Evolutionary conservation across 2,797 vertebrate genomes (phyloP), one percentile per base, ranked within the genome.

Genomic region (Typhlichthys subterraneus): DNA sequence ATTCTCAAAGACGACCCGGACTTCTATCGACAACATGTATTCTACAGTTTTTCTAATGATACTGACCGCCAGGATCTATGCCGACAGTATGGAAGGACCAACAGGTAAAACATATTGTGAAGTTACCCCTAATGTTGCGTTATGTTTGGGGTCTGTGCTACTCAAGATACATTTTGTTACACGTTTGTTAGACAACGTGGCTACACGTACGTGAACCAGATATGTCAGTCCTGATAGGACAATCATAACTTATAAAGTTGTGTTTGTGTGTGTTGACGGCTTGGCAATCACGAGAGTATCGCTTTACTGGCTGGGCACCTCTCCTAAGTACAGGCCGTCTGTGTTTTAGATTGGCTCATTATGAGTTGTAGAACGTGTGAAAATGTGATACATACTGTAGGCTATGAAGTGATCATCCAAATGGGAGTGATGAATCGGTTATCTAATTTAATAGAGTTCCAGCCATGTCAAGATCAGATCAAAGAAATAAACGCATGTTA

Each of bases 31-130:
- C 67, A 85, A 75, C 54, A 93, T 92, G 92, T 57, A 77, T 63
- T 54, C 78, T 11, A 71, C 81, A 42, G 82, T 79, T 2, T 15
- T 92, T 72, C 76, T 93, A 13, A 76, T 92, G 85, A 66, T 92
- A 77, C 81, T 93, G 72, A 69, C 71, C 66, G 82, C 70, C 61
- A 76, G 86, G 80, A 82, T 91, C 80, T 86, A 68, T 73, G 89
- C 86, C n/a, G 92, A 93, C 51, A 88, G 79, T 50, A 83, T 87
- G 75, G 92, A 93, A 19, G 88, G 88, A 65, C 89, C 91, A 91
- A 91, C 92, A 93, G 91, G 92, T 93, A 92, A 82, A 52, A 9
- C 23, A 29, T 42, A 42, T 42, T 42, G 9, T 42, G 7, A 42
- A 42, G 38, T 7, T 42, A 42, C 38, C 38, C 38, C 38, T 42